phyloP scores from a whole-genome alignment of 2,113 vertebrate genomes.

The Vireo altiloquus region DNA sequence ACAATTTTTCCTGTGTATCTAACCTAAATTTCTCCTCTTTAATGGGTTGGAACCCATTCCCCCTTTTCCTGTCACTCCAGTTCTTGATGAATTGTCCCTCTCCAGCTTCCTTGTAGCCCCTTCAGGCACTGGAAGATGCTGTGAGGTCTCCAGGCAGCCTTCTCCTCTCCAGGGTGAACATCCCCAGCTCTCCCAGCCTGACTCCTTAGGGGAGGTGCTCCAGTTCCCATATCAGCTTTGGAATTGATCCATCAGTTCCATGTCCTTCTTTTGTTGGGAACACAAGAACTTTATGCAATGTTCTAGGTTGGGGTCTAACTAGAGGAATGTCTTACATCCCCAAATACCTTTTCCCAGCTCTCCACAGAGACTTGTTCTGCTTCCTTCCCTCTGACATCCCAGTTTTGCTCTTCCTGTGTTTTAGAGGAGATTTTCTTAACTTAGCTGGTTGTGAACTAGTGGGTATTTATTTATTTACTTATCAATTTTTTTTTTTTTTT shows the following conservation, averaged over 20 bases:
- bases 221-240: not conserved
- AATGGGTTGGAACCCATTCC: accelerated
- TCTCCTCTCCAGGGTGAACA: not conserved
- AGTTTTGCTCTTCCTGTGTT: not conserved
- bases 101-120: accelerated
- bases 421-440: not conserved
- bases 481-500: not conserved
- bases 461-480: not conserved
- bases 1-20: too few species aligned
- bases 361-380: not conserved
- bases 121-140: not conserved
- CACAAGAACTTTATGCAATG: not conserved
- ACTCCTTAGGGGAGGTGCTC: not conserved
- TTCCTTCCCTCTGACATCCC: not conserved
- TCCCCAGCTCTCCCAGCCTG: not conserved
- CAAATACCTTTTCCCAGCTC: not conserved
- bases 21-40: accelerated
- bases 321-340: not conserved
- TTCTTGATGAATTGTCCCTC: not conserved
- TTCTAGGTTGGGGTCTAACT: not conserved
- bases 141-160: not conserved
- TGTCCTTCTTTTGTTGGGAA: accelerated
- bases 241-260: not conserved
- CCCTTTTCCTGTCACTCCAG: not conserved
- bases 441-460: not conserved